phyloP scores from a whole-genome alignment of 2,113 vertebrate species.

The Trematocara variabile region DNA sequence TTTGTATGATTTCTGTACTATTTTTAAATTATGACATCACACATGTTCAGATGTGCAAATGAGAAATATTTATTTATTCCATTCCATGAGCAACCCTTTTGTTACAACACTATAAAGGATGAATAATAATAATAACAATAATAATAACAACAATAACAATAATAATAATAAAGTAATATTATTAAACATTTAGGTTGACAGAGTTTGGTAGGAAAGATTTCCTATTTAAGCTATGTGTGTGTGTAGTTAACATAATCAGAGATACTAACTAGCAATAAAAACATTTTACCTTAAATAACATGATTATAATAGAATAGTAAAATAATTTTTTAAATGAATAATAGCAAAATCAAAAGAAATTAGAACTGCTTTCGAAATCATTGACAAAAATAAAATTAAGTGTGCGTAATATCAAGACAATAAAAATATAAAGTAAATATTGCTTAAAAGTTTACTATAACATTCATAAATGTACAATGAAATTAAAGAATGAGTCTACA shows the following conservation, averaged over 20 bases:
- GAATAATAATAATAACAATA: background rate
- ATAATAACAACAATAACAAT: background rate
- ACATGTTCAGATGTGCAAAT: background rate
- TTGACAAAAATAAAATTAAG: background rate
- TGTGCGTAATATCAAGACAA: background rate
- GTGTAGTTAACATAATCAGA: background rate
- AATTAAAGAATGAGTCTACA: background rate
- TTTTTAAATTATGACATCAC: background rate
- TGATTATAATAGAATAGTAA: background rate
- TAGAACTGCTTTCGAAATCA: background rate
- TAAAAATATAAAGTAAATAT: background rate
- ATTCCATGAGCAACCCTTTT: background rate
- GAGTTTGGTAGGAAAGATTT: background rate
- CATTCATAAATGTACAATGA: background rate
- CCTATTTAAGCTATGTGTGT: background rate
- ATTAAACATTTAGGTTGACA: background rate
- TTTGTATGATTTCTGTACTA: background rate
- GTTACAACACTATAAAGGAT: background rate
- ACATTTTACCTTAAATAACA: background rate
- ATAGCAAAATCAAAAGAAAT: background rate
- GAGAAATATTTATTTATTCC: background rate
- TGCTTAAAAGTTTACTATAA: background rate
- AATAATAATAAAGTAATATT: background rate
- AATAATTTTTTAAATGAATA: background rate
- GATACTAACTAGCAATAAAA: background rate